Conservation (phyloP, 1,140 invertebrate species). For the Piezodorus guildinii region DNA sequence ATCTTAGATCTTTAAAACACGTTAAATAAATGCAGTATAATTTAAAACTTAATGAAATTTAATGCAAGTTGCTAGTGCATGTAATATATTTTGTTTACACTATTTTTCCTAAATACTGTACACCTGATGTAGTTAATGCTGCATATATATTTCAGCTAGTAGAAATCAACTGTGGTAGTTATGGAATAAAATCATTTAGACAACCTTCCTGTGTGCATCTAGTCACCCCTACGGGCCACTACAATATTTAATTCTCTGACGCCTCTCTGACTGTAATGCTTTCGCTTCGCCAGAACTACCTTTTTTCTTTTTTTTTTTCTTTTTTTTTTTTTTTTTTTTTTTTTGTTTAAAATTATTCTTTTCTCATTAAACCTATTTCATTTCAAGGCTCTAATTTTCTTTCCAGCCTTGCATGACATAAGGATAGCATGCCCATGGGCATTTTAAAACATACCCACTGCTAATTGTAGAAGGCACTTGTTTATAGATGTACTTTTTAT, state of each 20-base stretch:
- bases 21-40: no score
- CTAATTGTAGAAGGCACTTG: slow-evolving; percentile 8
- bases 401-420: slow-evolving; percentile 5
- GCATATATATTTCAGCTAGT: slow-evolving; percentile 9
- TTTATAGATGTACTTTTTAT: not conserved
- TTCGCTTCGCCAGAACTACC: slow-evolving; percentile 5
- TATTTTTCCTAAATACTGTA: not conserved
- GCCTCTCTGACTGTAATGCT: slow-evolving; percentile 8
- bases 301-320: not conserved
- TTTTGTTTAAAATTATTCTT: not conserved
- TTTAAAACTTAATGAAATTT: no score
- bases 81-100: slow-evolving; percentile 3
- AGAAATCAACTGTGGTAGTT: slow-evolving; percentile 3
- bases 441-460: not conserved
- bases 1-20: no score
- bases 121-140: slow-evolving; percentile 3
- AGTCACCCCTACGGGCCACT: not conserved
- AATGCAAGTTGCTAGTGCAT: not conserved
- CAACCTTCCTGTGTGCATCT: slow-evolving; percentile 5
- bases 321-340: slow-evolving; percentile 3
- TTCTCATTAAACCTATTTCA: not conserved
- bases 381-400: slow-evolving; percentile 7
- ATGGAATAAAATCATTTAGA: not conserved
- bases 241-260: slow-evolving; percentile 2
- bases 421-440: not conserved